Base-by-base conservation (phyloP, 64 coral and sea anemone species). In the Catalaphyllia jardinei region DNA sequence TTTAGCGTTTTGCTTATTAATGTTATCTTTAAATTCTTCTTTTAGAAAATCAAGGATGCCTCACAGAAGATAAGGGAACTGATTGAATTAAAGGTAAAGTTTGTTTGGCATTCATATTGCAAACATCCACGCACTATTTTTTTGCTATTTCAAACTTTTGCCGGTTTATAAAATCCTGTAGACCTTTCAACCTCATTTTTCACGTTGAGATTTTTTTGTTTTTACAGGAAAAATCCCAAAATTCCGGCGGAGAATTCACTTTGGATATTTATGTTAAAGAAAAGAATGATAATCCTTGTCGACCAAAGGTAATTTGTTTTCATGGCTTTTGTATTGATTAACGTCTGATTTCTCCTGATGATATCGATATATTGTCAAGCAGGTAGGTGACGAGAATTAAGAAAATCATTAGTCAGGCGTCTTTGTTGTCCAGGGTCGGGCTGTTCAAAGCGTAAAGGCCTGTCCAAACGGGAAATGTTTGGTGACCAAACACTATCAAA, bases 221-320 rank as follows among this genome's bases (percentile, higher is more conserved):
- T 46, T 46, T 46, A 42, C 81, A 85, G 63, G 81, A 85, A 67
- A 85, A 69, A 39, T 6, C 12, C 7, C 15, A 61, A 19, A 71
- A 15, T 49, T 62, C 82, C 38, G 65, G 75, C 15, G 81, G 81
- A 71, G 83, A 87, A 71, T 92, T 92, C 81, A 87, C 73, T 24
- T 57, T 92, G 19, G 90, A 92, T 71, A 87, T 92, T 77, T 87
- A 92, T n/a, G 90, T 92, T 13, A 74, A 79, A 87, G 73, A 92
- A 33, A 92, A 87, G 75, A 87, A 87, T 17, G 90, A 92, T 25
- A 87, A 79, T 9, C 74, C 90, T 33, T 87, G 75, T 92, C 61
- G 75, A 20, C 20, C 79, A 38, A 92, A 92, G 74, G 90, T 91
- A 50, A 77, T 29, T 51, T 19, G 6, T 39, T 1, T 13, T 29